These are phyloP conservation scores for Falco columbarius DNA, from an alignment of 2,797 vertebrate genomes.

Conservation along the genomic window DNA sequence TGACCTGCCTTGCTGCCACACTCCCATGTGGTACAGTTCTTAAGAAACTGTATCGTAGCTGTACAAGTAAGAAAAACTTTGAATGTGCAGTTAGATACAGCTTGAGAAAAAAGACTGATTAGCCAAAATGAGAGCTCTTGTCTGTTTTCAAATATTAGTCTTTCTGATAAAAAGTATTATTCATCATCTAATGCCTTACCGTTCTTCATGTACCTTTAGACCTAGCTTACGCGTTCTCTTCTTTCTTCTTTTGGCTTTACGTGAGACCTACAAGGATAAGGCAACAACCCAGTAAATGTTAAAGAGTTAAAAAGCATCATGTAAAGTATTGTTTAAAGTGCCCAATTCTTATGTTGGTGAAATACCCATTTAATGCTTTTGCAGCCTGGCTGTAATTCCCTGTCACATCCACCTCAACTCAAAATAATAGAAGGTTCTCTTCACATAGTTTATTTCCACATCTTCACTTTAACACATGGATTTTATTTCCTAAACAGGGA, in stretches of 20 bases:
- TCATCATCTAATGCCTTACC: background rate
- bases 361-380: background rate
- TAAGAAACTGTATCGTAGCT: background rate
- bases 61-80: background rate
- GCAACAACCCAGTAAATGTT: background rate
- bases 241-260: background rate
- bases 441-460: background rate
- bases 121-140: background rate
- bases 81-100: background rate
- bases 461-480: background rate
- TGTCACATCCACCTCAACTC: background rate
- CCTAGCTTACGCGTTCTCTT: background rate
- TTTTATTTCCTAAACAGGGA: slow-evolving; percentile 18
- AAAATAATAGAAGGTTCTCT: background rate
- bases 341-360: background rate
- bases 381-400: background rate
- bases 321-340: background rate
- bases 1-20: background rate
- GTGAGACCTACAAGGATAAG: background rate
- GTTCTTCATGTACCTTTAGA: background rate
- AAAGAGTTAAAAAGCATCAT: background rate
- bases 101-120: background rate
- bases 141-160: background rate
- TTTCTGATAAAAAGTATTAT: background rate
- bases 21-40: background rate